Evolutionary conservation across 1,140 invertebrate genomes (phyloP).

Genomic region (Hesperophylax magnus): DNA sequence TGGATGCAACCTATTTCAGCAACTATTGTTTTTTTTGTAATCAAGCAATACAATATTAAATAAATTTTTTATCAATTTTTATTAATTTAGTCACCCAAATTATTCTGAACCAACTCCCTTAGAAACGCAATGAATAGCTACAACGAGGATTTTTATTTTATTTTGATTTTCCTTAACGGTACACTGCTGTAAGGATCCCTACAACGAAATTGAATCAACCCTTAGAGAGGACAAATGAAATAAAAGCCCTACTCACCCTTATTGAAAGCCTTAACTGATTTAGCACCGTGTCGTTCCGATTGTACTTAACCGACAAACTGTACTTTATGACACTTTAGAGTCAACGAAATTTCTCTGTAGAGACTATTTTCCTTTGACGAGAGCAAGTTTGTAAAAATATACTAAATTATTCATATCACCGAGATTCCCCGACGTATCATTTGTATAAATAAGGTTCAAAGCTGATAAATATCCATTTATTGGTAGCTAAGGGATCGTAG

Average conservation of each 20-base stretch:
- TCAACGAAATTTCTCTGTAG: not conserved
- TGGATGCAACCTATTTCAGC: no score
- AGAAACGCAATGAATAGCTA: no score
- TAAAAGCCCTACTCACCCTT: constrained; percentile 32
- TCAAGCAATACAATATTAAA: no score
- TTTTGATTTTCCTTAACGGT: no score
- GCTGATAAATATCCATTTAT: no score
- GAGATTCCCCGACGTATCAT: not conserved
- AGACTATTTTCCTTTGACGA: not conserved
- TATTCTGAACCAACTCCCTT: no score
- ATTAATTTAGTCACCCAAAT: no score
- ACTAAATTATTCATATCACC: not conserved
- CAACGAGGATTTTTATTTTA: no score
- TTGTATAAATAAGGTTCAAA: no score
- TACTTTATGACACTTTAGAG: constrained; percentile 31
- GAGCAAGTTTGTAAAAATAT: not conserved
- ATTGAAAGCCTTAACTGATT: constrained; percentile 33
- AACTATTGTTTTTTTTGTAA: no score
- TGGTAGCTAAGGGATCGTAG: no score
- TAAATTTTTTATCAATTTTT: no score
- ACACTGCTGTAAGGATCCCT: not conserved
- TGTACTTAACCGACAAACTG: constrained; percentile 28
- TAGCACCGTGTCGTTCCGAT: constrained; percentile 16
- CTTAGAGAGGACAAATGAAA: constrained; percentile 37
- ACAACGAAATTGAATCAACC: constrained; percentile 29